Conservation (phyloP, 2,113 vertebrate species). For the Cavia aperea region DNA sequence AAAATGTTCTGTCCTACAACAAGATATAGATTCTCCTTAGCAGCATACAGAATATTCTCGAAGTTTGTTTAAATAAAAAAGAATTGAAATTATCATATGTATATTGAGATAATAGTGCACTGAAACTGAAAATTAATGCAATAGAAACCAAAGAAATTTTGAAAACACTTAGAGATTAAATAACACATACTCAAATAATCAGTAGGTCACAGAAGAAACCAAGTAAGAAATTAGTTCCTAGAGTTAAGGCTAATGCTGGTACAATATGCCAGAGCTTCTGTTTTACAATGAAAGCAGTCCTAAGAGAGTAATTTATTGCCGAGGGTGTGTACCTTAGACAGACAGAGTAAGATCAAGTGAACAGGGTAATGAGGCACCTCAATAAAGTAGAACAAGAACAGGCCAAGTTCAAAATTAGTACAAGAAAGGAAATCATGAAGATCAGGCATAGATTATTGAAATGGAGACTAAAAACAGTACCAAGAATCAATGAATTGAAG, state of each 20-base stretch:
- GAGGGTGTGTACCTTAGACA: neutral
- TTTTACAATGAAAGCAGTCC: neutral
- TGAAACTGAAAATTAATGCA: neutral
- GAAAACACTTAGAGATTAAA: neutral
- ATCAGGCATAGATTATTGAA: neutral
- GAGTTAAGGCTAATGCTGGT: neutral
- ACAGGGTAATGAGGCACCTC: neutral
- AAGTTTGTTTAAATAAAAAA: neutral
- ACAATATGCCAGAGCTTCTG: neutral
- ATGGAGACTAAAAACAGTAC: neutral
- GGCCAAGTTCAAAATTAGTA: neutral
- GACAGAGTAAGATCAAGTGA: neutral
- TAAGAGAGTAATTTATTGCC: neutral
- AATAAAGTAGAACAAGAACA: neutral
- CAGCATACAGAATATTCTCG: neutral
- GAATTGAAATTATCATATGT: neutral
- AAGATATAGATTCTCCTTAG: neutral
- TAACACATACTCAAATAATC: neutral
- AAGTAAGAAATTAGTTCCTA: neutral
- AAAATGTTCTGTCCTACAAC: neutral
- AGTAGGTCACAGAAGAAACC: neutral
- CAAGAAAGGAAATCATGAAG: neutral
- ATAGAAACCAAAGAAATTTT: neutral
- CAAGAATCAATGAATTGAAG: neutral
- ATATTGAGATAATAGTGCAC: neutral